These are phyloP conservation scores for cattle (Bos taurus) DNA, from an alignment of 2,113 vertebrate genomes.

Conservation along the genomic window ARS-UCD2.0 NC_037339.1:33833501-33834000, in stretches of 20 bases:
- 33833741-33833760: neutral
- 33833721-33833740: neutral
- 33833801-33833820: neutral
- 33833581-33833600: neutral
- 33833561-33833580: neutral
- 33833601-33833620: neutral
- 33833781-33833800: neutral
- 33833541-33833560: neutral
- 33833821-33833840: neutral
- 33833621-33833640: neutral
- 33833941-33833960: neutral
- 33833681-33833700: neutral
- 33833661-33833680: neutral
- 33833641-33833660: neutral
- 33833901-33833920: neutral
- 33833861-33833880: neutral
- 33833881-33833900: neutral
- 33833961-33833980: neutral
- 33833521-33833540: neutral
- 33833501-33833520: neutral
- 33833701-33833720: neutral
- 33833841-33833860: neutral
- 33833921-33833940: neutral
- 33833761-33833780: neutral
- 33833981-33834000: neutral